These are phyloP conservation scores for Cyprinodon variegatus DNA, from an alignment of 2,113 vertebrate genomes.

Conservation along the genomic window DNA sequence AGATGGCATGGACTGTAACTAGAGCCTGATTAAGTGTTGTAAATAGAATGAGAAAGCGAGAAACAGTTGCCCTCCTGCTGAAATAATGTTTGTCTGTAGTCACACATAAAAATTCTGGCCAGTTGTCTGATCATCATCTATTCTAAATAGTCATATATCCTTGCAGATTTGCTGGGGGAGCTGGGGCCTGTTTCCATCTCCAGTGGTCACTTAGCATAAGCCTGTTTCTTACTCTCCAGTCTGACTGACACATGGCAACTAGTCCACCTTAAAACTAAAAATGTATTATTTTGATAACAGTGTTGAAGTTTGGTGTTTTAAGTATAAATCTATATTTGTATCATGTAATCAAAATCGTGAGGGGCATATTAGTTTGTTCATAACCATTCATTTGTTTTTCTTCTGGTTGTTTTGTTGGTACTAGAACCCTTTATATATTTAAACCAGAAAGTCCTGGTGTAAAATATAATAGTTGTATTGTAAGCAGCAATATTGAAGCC, in stretches of 20 bases:
- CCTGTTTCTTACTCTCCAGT: no score
- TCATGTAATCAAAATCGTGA: background rate
- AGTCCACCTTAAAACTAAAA: background rate
- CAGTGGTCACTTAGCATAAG: no score
- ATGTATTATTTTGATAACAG: no score
- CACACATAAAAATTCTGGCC: background rate
- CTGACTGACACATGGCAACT: no score
- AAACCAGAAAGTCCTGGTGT: background rate
- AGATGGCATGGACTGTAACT: conserved; percentile 56
- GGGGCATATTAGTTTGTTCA: background rate
- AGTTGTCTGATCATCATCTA: background rate
- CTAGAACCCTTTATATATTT: background rate
- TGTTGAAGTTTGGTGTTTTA: background rate
- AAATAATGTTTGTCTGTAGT: conserved; percentile 49
- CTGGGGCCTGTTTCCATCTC: no score
- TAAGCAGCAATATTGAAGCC: background rate
- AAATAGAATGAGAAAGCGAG: conserved; percentile 42
- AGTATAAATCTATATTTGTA: background rate
- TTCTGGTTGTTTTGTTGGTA: background rate
- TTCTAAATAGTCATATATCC: background rate
- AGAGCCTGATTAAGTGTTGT: conserved; percentile 30
- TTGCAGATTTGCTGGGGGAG: background rate
- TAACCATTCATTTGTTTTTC: background rate
- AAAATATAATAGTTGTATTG: background rate
- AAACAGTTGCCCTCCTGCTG: conserved; percentile 22